phyloP scores from a whole-genome alignment of 2,113 vertebrate species.

The Mionectes macconnelli region DNA sequence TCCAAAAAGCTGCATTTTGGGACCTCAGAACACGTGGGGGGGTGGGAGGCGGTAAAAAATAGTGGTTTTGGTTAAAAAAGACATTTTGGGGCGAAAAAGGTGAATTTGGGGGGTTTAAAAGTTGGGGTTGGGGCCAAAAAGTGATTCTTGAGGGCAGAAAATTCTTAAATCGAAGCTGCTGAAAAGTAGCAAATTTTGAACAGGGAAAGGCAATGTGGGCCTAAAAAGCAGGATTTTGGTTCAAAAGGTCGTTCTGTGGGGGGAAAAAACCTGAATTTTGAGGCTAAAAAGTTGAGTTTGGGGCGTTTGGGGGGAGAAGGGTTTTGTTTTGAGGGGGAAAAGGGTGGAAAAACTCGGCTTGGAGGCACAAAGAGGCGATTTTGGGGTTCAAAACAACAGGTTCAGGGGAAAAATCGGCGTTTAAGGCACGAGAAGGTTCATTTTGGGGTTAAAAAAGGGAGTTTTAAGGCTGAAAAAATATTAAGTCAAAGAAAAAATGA shows the following conservation, averaged over 20 bases:
- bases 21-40: accelerated
- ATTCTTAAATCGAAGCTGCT: no score
- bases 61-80: accelerated
- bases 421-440: accelerated
- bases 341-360: not conserved
- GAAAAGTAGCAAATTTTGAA: no score
- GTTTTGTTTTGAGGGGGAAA: not conserved
- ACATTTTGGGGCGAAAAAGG: accelerated
- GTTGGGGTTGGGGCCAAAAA: accelerated
- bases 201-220: no score
- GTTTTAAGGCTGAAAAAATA: accelerated
- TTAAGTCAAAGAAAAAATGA: accelerated
- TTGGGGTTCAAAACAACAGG: accelerated
- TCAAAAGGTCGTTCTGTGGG: accelerated
- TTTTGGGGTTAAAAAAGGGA: accelerated
- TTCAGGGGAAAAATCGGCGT: accelerated
- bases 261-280: not conserved
- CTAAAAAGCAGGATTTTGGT: no score
- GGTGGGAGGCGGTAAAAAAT: accelerated
- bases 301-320: accelerated
- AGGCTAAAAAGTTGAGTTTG: accelerated
- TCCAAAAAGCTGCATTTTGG: no score
- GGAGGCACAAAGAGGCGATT: not conserved
- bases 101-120: accelerated
- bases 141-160: accelerated